phyloP scores from a whole-genome alignment of 2,113 vertebrate genomes.

The Pituophis catenifer region DNA sequence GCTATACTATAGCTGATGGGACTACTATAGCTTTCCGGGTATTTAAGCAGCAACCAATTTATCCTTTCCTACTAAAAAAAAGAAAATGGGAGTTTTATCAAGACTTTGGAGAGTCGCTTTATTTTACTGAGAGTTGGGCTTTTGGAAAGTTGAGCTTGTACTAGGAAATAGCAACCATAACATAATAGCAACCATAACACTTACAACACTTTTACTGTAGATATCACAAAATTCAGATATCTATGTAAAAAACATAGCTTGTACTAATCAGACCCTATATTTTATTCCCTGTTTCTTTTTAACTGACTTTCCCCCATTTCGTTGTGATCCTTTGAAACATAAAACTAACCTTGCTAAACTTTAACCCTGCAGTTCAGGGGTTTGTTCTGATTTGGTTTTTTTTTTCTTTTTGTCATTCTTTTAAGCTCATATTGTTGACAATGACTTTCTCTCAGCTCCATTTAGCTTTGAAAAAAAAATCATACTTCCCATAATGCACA shows the following conservation, averaged over 20 bases:
- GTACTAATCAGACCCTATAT: neutral
- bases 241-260: neutral
- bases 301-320: neutral
- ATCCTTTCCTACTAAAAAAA: neutral
- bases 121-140: neutral
- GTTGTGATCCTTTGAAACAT: accelerated
- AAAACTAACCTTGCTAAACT: neutral
- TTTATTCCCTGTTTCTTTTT: neutral
- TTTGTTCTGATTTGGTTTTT: neutral
- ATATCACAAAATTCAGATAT: neutral
- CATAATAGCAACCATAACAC: accelerated
- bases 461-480: neutral
- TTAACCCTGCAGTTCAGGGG: neutral
- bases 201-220: neutral
- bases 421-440: neutral
- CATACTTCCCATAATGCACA: neutral
- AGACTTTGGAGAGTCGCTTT: too few species aligned
- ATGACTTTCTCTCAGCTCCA: neutral
- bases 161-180: accelerated
- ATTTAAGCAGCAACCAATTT: neutral
- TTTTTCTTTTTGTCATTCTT: neutral
- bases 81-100: neutral
- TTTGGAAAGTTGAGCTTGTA: neutral
- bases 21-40: neutral
- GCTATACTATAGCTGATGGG: neutral